Base-by-base conservation (phyloP, 2,113 vertebrate species). In the Syngnathus floridae region DNA sequence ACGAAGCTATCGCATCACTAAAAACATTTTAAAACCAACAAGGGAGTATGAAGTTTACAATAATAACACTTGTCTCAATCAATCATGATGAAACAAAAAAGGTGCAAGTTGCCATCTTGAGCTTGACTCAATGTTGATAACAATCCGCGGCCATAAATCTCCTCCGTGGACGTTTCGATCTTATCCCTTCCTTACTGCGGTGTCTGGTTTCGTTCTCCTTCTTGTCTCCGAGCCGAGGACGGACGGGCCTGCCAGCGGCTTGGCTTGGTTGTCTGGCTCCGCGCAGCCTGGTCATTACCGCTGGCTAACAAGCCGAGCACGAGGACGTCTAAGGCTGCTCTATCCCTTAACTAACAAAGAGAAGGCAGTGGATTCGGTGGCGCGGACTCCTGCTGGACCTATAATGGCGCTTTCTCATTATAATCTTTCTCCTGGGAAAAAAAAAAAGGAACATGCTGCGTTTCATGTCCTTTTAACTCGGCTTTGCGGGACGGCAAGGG, bases 291-390 rank as follows among this genome's bases (percentile, higher is more conserved):
- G 79, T 85, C 87, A 85, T 87, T 87, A 86, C 77, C 75, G 82
- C 81, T 74, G 80, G 84, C 78, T 88, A 87, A 86, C 82, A 79
- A 87, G 82, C 82, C 76, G 77, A 76, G 80, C 82, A 80, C 75
- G 14, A 74, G 65, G 78, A 84, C 48, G 80, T 82, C 76, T 77
- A 78, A 21, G 64, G 69, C 66, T 77, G 80, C 81, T 84, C 70
- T 81, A 76, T 76, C 75, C 77, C 80, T 81, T 85, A 88, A 84
- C 85, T 82, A 88, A 85, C 81, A 86, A 82, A 87, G 78, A 77
- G 77, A 74, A 65, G 49, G 77, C 54, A 41, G 78, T 77, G 57
- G 69, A 66, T 61, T 61, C 13, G 5, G 66, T 70, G 67, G 62
- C 76, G 61, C 67, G 41, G 67, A 63, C 73, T 84, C 77, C 74